Conservation (phyloP, 1,140 invertebrate species). For the Palaemon carinicauda region DNA sequence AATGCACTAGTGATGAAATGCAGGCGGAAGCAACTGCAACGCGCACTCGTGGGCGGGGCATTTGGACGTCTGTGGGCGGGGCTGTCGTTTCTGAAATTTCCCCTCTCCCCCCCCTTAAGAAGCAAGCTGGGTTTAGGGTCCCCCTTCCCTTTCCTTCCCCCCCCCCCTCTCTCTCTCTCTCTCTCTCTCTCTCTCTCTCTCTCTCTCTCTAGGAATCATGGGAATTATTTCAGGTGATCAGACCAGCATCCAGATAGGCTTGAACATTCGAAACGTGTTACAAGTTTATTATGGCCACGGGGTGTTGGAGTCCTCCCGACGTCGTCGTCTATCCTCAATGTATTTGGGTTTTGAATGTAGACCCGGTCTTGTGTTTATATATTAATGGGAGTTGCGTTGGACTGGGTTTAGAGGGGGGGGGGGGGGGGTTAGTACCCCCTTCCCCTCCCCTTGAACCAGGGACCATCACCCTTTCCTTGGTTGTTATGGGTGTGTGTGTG, state of each 20-base stretch:
- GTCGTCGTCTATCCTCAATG: constrained; percentile 43
- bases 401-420: no score
- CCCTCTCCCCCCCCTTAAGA: constrained; percentile 37
- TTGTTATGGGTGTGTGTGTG: no score
- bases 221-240: constrained; percentile 55
- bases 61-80: neutral
- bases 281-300: constrained; percentile 52
- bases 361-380: constrained; percentile 49
- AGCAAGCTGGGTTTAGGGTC: constrained; percentile 45
- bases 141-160: no score
- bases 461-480: no score
- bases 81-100: no score
- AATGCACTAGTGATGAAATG: constrained; percentile 31
- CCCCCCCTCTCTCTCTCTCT: no score
- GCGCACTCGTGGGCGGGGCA: constrained; percentile 13
- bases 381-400: constrained; percentile 16
- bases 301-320: constrained; percentile 16
- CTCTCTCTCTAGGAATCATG: constrained; percentile 53
- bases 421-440: no score
- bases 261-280: constrained; percentile 52
- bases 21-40: constrained; percentile 51
- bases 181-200: no score
- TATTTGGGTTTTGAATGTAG: constrained; percentile 51
- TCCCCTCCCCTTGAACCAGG: no score
- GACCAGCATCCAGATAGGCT: constrained; percentile 50